Base-by-base conservation (phyloP, 2,888 invertebrate species). In the Euphydryas editha region DNA sequence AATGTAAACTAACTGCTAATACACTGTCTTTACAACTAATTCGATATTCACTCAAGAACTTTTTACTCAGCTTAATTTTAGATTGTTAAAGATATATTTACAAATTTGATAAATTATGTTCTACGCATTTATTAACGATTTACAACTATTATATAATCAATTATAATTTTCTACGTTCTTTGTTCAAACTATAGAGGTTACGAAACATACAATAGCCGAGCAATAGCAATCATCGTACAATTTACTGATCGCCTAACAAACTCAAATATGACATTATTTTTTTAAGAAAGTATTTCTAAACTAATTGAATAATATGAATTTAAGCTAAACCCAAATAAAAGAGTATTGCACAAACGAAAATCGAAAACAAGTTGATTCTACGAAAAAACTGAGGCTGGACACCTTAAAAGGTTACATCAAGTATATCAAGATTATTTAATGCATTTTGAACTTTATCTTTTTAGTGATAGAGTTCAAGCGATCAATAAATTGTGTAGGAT, bases 361-460 rank as follows among this genome's bases (percentile, higher is more conserved):
- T 20, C 13, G 18, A 47, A 47, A 47, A 11, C 47, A 20, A 13
- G 13, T 21, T 13, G 21, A 20, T 47, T 47, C 47, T 47, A 47
- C 47, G 47, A 47, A 47, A 47, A 47, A 47, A 20, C 13, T 11
- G n/a, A 15, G 51, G 24, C 15, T 51, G 21, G 24, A 24, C 24
- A 15, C 51, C n/a, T 51, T 51, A 13, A 21, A 46, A 65, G 59
- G 55, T 62, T 59, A 59, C 36, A 44, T 15, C 2, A 58, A 57
- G 11, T 57, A 13, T 10, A n/a, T 54, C 24, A 49, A n/a, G 5
- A 55, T 21, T 6, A 18, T 46, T n/a, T 30, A 57, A 36, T 13
- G 30, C 51, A 72, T 37, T 57, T 55, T 62, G 11, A 65, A 51
- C 70, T 39, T 60, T 59, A 63, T 57, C 0, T 2, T 1, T 8